Percentiles rank a stretch among this genome's conserved stretches.
phyloP scores from a whole-genome alignment of 2,888 invertebrate genomes.

The Cerastoderma edule region DNA sequence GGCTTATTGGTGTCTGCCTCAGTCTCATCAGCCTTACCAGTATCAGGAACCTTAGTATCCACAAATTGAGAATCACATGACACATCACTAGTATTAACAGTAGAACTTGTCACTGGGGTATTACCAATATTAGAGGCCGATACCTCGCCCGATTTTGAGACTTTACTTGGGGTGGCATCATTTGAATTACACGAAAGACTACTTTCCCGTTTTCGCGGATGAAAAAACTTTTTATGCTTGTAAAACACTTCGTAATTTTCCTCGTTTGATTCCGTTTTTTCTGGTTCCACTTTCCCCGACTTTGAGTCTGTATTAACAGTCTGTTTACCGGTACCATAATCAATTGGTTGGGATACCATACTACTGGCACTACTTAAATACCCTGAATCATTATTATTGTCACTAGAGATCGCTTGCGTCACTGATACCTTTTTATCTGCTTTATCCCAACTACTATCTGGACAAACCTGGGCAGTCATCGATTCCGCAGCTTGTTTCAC shows the following conservation, averaged over 20 bases:
- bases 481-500: conserved; percentile 69
- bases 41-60: neutral
- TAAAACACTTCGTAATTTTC: conserved; percentile 62
- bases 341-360: conserved; percentile 19
- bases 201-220: conserved; percentile 64
- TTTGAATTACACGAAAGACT: conserved; percentile 29
- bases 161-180: conserved; percentile 39
- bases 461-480: conserved; percentile 69
- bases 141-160: conserved; percentile 28
- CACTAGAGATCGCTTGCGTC: neutral
- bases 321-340: conserved; percentile 24
- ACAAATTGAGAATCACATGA: conserved; percentile 21
- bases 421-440: conserved; percentile 11
- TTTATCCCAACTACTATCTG: conserved; percentile 75
- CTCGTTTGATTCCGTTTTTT: conserved; percentile 31
- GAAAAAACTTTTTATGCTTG: conserved; percentile 76
- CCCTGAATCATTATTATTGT: conserved; percentile 29
- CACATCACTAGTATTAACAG: neutral
- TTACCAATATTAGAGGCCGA: neutral
- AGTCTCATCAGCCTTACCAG: neutral
- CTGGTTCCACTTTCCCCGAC: neutral
- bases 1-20: no score
- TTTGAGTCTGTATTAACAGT: conserved; percentile 25
- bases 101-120: conserved; percentile 22
- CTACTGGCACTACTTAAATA: conserved; percentile 41